These are phyloP conservation scores for Oreonectes daqikongensis DNA, from an alignment of 2,797 vertebrate species.

Conservation along the genomic window DNA sequence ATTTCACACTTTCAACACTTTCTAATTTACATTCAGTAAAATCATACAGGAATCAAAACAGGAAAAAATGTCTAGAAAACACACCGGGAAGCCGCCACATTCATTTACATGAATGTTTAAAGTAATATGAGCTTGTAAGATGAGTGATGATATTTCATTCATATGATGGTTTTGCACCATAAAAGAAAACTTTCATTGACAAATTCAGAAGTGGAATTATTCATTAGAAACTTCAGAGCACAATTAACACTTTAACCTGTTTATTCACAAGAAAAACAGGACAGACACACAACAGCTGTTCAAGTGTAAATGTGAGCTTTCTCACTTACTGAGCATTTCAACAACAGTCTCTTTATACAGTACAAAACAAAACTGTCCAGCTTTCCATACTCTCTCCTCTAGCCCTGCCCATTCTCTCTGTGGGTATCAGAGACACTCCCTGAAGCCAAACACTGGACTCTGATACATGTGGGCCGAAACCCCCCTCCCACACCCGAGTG, in stretches of 20 bases:
- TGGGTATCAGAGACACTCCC: slow-evolving; percentile 62
- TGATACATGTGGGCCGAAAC: slow-evolving; percentile 14
- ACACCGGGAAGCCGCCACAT: not conserved
- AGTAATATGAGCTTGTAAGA: not conserved
- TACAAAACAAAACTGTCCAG: slow-evolving; percentile 6
- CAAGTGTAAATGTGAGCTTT: slow-evolving; percentile 8
- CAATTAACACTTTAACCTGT: not conserved
- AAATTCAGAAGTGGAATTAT: not conserved
- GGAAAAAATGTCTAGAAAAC: not conserved
- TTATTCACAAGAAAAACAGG: slow-evolving; percentile 9
- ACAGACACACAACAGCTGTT: not conserved
- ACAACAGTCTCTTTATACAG: slow-evolving; percentile 1
- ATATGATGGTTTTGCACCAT: too few relatives aligned
- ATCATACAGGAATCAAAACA: too few relatives aligned
- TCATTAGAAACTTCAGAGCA: not conserved
- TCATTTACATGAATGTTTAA: not conserved
- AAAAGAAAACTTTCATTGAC: not conserved
- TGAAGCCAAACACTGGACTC: slow-evolving; percentile 52
- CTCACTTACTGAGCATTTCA: slow-evolving; percentile 9
- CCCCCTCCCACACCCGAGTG: slow-evolving; percentile 16
- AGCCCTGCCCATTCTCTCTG: slow-evolving; percentile 27
- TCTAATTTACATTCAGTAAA: not conserved
- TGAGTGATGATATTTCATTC: not conserved
- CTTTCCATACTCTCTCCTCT: not conserved
- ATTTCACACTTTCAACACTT: not conserved